A percentile compares a stretch with the other conserved stretches of the same genome.
These are phyloP conservation scores for Streptopelia turtur DNA, from an alignment of 2,797 vertebrate species.

Conservation along the genomic window DNA sequence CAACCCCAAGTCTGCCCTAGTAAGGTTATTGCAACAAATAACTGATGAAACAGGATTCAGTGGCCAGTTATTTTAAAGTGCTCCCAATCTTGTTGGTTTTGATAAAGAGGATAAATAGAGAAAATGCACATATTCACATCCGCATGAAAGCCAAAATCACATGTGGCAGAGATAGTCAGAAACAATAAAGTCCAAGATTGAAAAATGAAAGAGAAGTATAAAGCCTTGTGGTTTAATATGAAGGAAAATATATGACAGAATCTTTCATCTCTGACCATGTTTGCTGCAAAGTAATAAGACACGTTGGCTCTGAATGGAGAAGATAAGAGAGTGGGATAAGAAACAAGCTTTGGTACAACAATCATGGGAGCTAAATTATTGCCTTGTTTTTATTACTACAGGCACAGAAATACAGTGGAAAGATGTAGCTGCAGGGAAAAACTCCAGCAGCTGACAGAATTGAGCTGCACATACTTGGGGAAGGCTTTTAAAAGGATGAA, in stretches of 20 bases:
- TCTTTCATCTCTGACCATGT: slow-evolving; percentile 73
- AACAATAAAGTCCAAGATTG: slow-evolving; percentile 72
- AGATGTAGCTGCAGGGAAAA: neutral
- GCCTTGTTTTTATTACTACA: slow-evolving; percentile 47
- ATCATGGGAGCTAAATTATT: slow-evolving; percentile 51
- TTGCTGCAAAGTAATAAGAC: slow-evolving; percentile 73
- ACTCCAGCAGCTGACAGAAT: neutral
- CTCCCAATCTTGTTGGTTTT: slow-evolving; percentile 55
- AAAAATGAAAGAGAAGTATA: slow-evolving; percentile 64
- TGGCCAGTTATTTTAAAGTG: slow-evolving; percentile 68
- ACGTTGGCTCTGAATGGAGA: slow-evolving; percentile 64
- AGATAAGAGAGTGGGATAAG: slow-evolving; percentile 72
- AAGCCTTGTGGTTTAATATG: slow-evolving; percentile 69
- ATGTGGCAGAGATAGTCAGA: slow-evolving; percentile 69
- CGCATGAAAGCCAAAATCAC: slow-evolving; percentile 61
- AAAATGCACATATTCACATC: slow-evolving; percentile 56
- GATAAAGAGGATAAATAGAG: slow-evolving; percentile 72
- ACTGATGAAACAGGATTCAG: slow-evolving; percentile 62
- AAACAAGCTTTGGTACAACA: slow-evolving; percentile 39
- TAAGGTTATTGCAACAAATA: slow-evolving; percentile 67
- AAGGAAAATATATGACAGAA: slow-evolving; percentile 71
- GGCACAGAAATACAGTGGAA: neutral
- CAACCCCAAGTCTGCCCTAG: neutral
- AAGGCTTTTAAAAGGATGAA: neutral
- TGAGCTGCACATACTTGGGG: neutral